Percentiles rank a stretch among this genome's conserved stretches.
Conservation (phyloP, 2,113 vertebrate species). For the Lophura nycthemera region DNA sequence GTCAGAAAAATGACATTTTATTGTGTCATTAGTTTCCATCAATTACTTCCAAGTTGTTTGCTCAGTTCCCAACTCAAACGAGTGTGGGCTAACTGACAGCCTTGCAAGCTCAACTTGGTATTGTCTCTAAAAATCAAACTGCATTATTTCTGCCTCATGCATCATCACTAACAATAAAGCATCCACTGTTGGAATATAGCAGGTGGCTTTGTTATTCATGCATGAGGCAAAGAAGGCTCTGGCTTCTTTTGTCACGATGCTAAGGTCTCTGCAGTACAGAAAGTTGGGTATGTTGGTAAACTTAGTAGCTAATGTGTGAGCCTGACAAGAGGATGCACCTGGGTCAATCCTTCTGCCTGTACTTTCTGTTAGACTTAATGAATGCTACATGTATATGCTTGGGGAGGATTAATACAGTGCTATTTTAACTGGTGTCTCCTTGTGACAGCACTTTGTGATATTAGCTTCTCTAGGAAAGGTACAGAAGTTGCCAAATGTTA, state of each 20-base stretch:
- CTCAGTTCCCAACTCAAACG: conserved; percentile 50
- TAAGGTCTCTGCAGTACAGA: background rate
- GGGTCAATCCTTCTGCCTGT: background rate
- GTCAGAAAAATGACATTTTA: conserved; percentile 60
- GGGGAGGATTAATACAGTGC: background rate
- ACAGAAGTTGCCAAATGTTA: background rate
- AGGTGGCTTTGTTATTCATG: conserved; percentile 67
- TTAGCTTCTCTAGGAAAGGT: background rate
- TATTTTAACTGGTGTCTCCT: background rate
- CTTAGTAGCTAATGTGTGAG: background rate
- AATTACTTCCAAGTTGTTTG: conserved; percentile 66
- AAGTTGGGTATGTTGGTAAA: background rate
- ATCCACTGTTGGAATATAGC: conserved; percentile 45
- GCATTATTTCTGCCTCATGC: conserved; percentile 70
- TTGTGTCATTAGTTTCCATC: conserved; percentile 63
- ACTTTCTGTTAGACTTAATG: background rate
- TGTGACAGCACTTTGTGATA: background rate
- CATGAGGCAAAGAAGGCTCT: conserved; percentile 40
- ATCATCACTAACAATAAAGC: conserved; percentile 64
- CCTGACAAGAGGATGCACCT: background rate
- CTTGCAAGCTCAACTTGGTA: conserved; percentile 51
- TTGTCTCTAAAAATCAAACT: conserved; percentile 62
- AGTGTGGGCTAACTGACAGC: conserved; percentile 44
- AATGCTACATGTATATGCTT: fast-evolving
- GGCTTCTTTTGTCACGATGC: background rate